These are phyloP conservation scores for Rhinichthys osculus DNA, from an alignment of 2,797 vertebrate species.

Conservation along the genomic window DNA sequence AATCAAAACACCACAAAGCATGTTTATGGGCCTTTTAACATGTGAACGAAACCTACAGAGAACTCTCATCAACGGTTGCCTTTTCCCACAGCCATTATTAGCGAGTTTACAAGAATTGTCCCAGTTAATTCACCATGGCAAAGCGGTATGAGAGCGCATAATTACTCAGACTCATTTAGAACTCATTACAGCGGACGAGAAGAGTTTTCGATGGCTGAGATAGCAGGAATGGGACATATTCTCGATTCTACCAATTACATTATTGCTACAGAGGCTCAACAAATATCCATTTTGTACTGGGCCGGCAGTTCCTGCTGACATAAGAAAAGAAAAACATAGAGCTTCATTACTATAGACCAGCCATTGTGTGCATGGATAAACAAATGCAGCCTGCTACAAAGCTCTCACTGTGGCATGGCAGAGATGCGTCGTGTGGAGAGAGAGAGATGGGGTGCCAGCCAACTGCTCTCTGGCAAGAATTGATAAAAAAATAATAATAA, in stretches of 20 bases:
- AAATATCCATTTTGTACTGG: constrained; percentile 62
- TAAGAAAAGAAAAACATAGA: constrained; percentile 65
- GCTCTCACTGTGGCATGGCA: constrained; percentile 73
- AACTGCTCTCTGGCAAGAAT: constrained; percentile 22
- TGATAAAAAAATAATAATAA: constrained; percentile 62
- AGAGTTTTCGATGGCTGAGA: constrained; percentile 50
- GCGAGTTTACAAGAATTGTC: constrained; percentile 58
- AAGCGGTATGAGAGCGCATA: constrained; percentile 54
- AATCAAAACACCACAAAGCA: constrained; percentile 51
- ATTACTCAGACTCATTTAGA: constrained; percentile 65
- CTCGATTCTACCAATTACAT: constrained; percentile 75
- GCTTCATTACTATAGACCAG: constrained; percentile 66
- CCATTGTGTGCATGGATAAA: constrained; percentile 71
- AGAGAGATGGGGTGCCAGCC: constrained; percentile 31
- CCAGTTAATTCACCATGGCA: constrained; percentile 42
- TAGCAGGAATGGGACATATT: constrained; percentile 47
- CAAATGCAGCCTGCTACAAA: constrained; percentile 73
- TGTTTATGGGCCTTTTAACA: constrained; percentile 56
- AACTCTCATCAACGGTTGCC: constrained; percentile 40
- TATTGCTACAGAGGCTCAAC: constrained; percentile 59
- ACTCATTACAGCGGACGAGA: constrained; percentile 60
- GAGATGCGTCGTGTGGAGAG: constrained; percentile 53
- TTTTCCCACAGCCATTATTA: constrained; percentile 46
- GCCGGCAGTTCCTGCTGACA: constrained; percentile 61
- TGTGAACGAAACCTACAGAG: constrained; percentile 10